phyloP scores from a whole-genome alignment of 2,113 vertebrate genomes.

The Urocolius indicus region DNA sequence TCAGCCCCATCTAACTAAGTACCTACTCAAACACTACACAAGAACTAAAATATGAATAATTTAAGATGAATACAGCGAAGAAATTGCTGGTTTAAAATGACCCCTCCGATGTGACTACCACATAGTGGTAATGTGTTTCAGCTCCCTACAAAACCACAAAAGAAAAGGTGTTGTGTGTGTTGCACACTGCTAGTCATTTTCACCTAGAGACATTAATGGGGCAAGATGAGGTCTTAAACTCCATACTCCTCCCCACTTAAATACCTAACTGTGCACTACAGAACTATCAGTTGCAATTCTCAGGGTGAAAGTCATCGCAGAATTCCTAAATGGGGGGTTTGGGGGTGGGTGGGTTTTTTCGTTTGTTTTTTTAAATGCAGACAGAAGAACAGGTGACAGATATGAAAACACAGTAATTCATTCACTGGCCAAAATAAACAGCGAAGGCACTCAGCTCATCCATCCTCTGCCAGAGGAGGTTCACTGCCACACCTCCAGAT shows the following conservation, averaged over 20 bases:
- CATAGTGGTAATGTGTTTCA: rapidly evolving
- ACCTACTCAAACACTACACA: neutral
- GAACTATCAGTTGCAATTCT: neutral
- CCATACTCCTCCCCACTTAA: neutral
- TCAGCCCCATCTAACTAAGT: neutral
- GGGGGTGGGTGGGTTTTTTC: no score
- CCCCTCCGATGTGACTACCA: neutral
- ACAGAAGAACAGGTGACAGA: neutral
- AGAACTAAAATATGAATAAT: neutral
- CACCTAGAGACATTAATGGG: neutral
- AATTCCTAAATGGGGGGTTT: neutral
- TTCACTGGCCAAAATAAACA: neutral
- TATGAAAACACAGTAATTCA: neutral
- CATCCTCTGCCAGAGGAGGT: neutral
- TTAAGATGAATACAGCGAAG: neutral
- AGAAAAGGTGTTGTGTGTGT: neutral
- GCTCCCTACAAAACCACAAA: neutral
- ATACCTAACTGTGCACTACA: neutral
- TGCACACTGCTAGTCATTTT: neutral
- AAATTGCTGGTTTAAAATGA: neutral
- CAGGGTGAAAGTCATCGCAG: neutral
- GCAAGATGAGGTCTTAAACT: neutral
- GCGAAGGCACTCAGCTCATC: neutral
- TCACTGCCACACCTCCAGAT: neutral
- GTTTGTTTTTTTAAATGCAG: neutral